These are phyloP conservation scores for Melitaea athalia DNA, from an alignment of 2,888 invertebrate species.

Conservation along the genomic window DNA sequence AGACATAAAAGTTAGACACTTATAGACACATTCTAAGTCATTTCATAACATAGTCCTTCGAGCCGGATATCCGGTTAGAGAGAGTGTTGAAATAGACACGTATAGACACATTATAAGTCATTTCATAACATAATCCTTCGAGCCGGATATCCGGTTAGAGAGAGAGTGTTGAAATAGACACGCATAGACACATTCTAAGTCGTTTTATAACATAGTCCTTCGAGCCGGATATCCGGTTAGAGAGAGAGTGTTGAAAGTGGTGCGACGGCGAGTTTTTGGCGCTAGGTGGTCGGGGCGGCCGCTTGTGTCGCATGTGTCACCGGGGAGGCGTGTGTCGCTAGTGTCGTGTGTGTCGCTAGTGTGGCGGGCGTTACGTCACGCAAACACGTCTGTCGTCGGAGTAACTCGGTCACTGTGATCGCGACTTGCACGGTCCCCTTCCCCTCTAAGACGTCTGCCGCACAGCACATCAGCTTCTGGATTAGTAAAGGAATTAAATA, in stretches of 20 bases:
- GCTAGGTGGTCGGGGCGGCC: slow-evolving; percentile 68
- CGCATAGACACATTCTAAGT: not conserved
- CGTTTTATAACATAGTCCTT: slow-evolving; percentile 12
- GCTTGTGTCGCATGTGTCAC: slow-evolving; percentile 37
- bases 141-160: slow-evolving; percentile 44
- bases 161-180: slow-evolving; percentile 55
- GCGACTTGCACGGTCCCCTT: slow-evolving; percentile 94
- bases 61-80: slow-evolving; percentile 44
- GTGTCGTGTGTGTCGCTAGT: slow-evolving; percentile 36
- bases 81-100: slow-evolving; percentile 52
- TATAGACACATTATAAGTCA: not conserved
- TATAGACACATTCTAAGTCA: not conserved
- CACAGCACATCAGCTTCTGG: slow-evolving; percentile 94
- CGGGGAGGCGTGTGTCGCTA: slow-evolving; percentile 32
- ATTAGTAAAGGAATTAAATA: slow-evolving; percentile 49
- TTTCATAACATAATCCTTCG: slow-evolving; percentile 13
- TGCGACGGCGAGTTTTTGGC: slow-evolving; percentile 66
- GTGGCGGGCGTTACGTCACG: slow-evolving; percentile 39
- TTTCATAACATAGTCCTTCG: slow-evolving; percentile 13
- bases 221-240: slow-evolving; percentile 40
- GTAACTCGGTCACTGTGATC: slow-evolving; percentile 92
- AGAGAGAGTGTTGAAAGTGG: slow-evolving; percentile 66
- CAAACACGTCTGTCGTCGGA: slow-evolving; percentile 80
- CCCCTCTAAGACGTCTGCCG: slow-evolving; percentile 95
- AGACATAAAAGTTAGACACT: not conserved